Conservation (phyloP, 2,888 invertebrate genomes). For the Brachylomia viminalis region DNA sequence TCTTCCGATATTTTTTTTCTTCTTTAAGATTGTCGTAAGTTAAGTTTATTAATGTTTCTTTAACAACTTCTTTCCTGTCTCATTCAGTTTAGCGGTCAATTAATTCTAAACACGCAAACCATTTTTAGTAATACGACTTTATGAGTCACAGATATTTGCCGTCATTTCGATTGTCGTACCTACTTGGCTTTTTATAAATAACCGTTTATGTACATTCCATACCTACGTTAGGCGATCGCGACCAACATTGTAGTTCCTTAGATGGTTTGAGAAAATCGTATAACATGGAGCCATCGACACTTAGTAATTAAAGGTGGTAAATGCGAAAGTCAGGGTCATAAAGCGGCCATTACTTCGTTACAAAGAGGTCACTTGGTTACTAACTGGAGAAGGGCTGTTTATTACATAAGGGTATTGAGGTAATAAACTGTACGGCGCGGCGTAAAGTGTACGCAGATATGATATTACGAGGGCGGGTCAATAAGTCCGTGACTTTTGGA, state of each 20-base stretch:
- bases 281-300: not conserved
- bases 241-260: slow-evolving; percentile 14
- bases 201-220: slow-evolving; percentile 42
- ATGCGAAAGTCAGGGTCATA: slow-evolving; percentile 24
- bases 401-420: too few species aligned
- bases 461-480: too few species aligned
- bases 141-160: slow-evolving; percentile 45
- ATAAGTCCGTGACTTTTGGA: too few species aligned
- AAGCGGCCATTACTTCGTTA: not conserved
- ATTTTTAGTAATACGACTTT: not conserved
- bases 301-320: not conserved
- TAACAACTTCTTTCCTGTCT: not conserved
- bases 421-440: too few species aligned
- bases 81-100: not conserved
- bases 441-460: too few species aligned
- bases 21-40: not conserved
- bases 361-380: not conserved
- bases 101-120: slow-evolving; percentile 9
- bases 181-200: slow-evolving; percentile 51
- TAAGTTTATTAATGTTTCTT: not conserved
- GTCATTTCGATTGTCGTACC: slow-evolving; percentile 25
- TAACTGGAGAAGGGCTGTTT: not conserved
- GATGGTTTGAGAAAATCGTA: slow-evolving; percentile 14
- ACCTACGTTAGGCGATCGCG: slow-evolving; percentile 25
- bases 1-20: not conserved